These are phyloP conservation scores for Petroica traversi DNA, from an alignment of 2,113 vertebrate species.

Conservation along the genomic window DNA sequence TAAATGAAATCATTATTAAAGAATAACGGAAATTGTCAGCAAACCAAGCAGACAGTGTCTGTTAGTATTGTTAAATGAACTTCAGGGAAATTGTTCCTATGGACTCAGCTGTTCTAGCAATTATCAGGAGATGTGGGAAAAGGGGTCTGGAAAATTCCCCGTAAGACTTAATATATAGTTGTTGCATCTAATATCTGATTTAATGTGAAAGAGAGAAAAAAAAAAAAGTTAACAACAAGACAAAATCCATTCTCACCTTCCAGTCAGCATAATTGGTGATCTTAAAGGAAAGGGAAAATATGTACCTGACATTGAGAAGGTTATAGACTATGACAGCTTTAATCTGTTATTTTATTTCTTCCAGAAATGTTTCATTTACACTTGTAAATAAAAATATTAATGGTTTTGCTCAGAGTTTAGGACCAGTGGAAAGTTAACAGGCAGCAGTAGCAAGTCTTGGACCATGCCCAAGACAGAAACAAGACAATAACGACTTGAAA, in stretches of 20 bases:
- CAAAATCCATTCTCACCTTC: constrained; percentile 31
- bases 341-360: constrained; percentile 13
- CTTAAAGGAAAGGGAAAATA: constrained; percentile 29
- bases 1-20: constrained; percentile 62
- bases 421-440: neutral
- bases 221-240: neutral
- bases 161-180: neutral
- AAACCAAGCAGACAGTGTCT: constrained; percentile 28
- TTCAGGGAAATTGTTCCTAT: neutral
- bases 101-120: neutral
- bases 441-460: neutral
- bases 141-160: neutral
- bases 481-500: neutral
- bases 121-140: neutral
- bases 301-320: neutral
- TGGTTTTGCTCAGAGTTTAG: neutral
- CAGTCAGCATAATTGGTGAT: constrained; percentile 11
- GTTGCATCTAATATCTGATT: neutral
- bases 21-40: constrained; percentile 31
- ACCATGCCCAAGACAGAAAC: neutral
- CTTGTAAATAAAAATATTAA: constrained; percentile 34
- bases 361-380: constrained; percentile 12
- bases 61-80: neutral
- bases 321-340: constrained; percentile 13
- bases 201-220: neutral